phyloP scores from a whole-genome alignment of 1,140 invertebrate species.

The Procambarus clarkii region DNA sequence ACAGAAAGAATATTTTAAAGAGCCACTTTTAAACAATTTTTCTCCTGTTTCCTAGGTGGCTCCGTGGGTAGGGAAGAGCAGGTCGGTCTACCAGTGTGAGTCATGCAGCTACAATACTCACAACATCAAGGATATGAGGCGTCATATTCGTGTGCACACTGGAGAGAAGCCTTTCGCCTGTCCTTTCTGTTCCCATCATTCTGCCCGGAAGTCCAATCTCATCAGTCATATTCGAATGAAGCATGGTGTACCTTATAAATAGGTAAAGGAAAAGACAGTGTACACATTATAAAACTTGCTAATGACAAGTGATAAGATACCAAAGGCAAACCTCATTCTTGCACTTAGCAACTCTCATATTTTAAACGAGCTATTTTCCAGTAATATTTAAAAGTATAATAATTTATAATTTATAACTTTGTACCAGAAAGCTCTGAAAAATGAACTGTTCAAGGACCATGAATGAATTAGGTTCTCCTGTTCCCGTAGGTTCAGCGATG shows the following conservation, averaged over 20 bases:
- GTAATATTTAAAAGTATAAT: not conserved
- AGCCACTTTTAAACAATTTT: constrained; percentile 51
- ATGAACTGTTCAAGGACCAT: constrained; percentile 1
- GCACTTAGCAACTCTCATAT: not conserved
- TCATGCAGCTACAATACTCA: constrained; percentile 64
- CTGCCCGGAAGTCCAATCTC: constrained; percentile 58
- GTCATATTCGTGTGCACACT: constrained; percentile 61
- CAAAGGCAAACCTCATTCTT: not conserved
- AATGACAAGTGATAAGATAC: not conserved
- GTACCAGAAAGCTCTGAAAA: not conserved
- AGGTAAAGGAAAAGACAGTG: constrained; percentile 21
- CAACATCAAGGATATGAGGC: constrained; percentile 64
- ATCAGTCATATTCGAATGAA: constrained; percentile 59
- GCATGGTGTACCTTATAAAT: constrained; percentile 42
- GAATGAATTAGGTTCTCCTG: constrained; percentile 38
- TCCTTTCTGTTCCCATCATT: constrained; percentile 57
- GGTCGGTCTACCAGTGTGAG: constrained; percentile 62
- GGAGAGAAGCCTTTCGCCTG: constrained; percentile 66
- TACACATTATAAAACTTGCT: not conserved
- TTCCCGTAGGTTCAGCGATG: constrained; percentile 63
- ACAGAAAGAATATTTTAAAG: constrained; percentile 5
- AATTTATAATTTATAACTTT: not conserved
- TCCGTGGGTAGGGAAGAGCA: constrained; percentile 64
- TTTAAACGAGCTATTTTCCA: not conserved
- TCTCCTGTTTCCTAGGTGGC: constrained; percentile 64